Conservation (phyloP, 2,888 invertebrate genomes). For the Lypha dubia region DNA sequence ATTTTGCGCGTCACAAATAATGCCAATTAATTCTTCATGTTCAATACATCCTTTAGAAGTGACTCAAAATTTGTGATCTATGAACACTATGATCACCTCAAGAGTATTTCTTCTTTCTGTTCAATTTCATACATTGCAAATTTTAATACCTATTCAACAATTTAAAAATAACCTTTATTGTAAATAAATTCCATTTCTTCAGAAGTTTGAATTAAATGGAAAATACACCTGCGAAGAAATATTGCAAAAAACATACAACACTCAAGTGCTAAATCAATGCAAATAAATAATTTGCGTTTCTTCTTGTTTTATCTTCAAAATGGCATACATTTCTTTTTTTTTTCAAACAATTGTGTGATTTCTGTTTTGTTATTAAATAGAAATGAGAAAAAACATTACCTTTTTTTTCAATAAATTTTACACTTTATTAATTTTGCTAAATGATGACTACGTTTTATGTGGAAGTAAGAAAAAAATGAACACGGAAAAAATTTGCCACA, state of each 20-base stretch:
- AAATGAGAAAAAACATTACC: conserved; percentile 22
- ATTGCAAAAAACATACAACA: background rate
- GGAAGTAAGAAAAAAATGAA: background rate
- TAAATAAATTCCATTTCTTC: background rate
- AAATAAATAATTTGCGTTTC: conserved; percentile 6
- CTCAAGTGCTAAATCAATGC: conserved; percentile 9
- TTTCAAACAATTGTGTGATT: no score
- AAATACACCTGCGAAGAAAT: background rate
- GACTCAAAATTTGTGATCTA: no score
- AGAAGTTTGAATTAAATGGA: conserved; percentile 4
- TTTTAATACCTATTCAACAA: no score
- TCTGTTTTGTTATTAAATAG: background rate
- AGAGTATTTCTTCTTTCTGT: no score
- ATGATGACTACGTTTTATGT: conserved; percentile 17
- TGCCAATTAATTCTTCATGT: no score
- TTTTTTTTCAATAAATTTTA: conserved; percentile 3
- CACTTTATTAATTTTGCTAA: background rate
- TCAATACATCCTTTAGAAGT: no score
- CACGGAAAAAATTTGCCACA: conserved; percentile 28
- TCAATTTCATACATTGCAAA: no score
- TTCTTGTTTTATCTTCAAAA: conserved; percentile 25
- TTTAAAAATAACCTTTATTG: no score
- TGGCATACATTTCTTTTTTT: background rate
- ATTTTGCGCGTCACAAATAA: no score
- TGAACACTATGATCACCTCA: no score